Evolutionary conservation across 1,140 invertebrate genomes (phyloP).

Genomic region (Cydia pomonella): DNA sequence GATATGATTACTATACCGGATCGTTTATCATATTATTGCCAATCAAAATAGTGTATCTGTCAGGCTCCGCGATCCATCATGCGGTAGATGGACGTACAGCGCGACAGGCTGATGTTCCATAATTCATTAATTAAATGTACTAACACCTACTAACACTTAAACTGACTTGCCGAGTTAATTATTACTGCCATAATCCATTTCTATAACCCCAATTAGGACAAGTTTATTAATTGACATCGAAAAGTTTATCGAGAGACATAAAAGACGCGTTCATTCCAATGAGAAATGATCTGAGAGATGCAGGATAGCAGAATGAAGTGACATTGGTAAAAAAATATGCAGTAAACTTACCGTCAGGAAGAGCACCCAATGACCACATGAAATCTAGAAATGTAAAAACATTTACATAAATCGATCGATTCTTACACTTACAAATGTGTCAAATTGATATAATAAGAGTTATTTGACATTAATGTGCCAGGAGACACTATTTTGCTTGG

Average conservation of each 20-base stretch:
- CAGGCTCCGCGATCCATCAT: conserved; percentile 74
- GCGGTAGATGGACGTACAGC: conserved; percentile 51
- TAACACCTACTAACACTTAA: conserved; percentile 51
- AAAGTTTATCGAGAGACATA: conserved; percentile 24
- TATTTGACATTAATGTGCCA: conserved; percentile 61
- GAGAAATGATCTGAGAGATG: conserved; percentile 56
- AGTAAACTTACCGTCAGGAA: conserved; percentile 94
- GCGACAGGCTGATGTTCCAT: conserved; percentile 37
- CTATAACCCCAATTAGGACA: conserved; percentile 46
- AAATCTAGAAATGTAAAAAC: conserved; percentile 95
- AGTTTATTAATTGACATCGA: conserved; percentile 25
- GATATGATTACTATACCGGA: conserved; percentile 72
- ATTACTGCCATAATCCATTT: conserved; percentile 57
- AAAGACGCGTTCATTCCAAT: conserved; percentile 30
- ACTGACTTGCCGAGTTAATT: conserved; percentile 57
- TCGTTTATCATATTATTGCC: conserved; percentile 80
- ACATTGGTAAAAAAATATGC: conserved; percentile 63
- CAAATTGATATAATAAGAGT: conserved; percentile 52
- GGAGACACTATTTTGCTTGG: conserved; percentile 80
- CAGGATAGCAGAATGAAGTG: conserved; percentile 50
- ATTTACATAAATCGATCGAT: conserved; percentile 81
- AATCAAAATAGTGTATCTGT: conserved; percentile 81
- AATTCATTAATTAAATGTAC: conserved; percentile 63
- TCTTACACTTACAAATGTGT: conserved; percentile 69
- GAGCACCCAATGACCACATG: conserved; percentile 98